Conservation (phyloP, 2,888 invertebrate genomes). For the Alviniconcha strummeri region DNA sequence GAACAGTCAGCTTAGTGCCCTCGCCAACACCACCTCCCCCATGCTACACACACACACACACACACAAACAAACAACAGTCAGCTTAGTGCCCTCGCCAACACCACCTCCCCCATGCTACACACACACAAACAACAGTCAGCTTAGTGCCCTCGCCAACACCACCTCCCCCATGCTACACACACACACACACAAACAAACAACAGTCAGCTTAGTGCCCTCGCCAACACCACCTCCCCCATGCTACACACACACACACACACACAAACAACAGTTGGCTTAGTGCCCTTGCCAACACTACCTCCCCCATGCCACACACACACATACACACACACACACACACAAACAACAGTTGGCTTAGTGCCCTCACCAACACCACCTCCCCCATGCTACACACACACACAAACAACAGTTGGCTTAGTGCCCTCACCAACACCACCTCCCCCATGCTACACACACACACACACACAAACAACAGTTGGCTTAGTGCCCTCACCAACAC, state of each 20-base stretch:
- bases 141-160: no score
- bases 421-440: neutral
- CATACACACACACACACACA: neutral
- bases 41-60: neutral
- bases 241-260: neutral
- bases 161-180: no score
- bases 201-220: no score
- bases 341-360: neutral
- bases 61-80: neutral
- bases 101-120: no score
- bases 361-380: no score
- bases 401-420: neutral
- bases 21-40: neutral
- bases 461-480: slow-evolving; percentile 2
- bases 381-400: slow-evolving; percentile 5
- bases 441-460: neutral
- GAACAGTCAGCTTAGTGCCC: neutral
- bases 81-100: no score
- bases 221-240: neutral
- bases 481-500: no score
- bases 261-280: neutral
- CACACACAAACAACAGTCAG: no score
- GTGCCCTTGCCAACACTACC: no score
- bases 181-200: no score
- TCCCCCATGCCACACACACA: neutral